Conservation (phyloP, 2,888 invertebrate genomes). For the Congeria kusceri region DNA sequence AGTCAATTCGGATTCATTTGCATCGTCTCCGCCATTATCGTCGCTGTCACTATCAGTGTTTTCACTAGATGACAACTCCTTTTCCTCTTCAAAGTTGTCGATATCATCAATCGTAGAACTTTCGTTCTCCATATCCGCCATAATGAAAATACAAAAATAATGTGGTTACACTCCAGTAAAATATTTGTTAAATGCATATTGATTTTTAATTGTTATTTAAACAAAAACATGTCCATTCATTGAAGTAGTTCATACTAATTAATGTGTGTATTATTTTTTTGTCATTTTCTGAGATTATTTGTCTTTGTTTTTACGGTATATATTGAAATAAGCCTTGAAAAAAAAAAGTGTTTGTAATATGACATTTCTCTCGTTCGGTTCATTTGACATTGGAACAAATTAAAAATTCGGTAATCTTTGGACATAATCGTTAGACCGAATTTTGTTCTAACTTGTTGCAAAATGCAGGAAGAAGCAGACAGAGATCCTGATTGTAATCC, state of each 20-base stretch:
- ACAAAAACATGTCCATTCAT: no score
- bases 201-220: no score
- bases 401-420: not conserved
- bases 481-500: slow-evolving; percentile 73
- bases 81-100: not conserved
- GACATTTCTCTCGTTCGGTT: no score
- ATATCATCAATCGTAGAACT: not conserved
- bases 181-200: not conserved
- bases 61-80: slow-evolving; percentile 14
- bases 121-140: not conserved
- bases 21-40: slow-evolving; percentile 23
- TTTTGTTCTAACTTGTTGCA: not conserved
- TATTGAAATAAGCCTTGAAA: no score
- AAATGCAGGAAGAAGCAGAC: slow-evolving; percentile 12
- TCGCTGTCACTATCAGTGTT: slow-evolving; percentile 11
- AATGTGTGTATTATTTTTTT: no score
- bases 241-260: no score
- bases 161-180: not conserved
- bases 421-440: not conserved
- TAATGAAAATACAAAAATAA: not conserved
- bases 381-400: no score
- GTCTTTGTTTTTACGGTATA: no score
- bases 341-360: no score
- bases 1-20: slow-evolving; percentile 29
- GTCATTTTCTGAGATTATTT: no score